These are phyloP conservation scores for Sinonovacula constricta DNA, from an alignment of 1,140 invertebrate species.

Conservation along the genomic window DNA sequence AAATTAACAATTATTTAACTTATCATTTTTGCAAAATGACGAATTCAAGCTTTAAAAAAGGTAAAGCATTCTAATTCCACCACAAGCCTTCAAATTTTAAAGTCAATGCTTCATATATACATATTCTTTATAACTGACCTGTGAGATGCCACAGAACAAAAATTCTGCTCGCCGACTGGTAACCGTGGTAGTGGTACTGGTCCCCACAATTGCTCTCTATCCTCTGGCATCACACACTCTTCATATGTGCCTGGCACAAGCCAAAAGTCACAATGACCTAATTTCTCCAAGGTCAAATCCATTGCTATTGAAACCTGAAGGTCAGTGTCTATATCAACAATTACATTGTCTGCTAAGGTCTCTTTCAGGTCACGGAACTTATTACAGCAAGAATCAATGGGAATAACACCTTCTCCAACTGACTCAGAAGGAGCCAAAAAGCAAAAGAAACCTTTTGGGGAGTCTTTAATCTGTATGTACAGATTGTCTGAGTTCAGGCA, in stretches of 20 bases:
- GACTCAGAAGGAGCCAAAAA: not conserved
- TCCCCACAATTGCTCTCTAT: constrained; percentile 74
- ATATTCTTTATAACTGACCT: too few relatives aligned
- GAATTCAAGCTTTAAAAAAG: too few relatives aligned
- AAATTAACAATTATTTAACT: too few relatives aligned
- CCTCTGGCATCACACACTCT: constrained; percentile 72
- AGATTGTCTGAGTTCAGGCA: constrained; percentile 31
- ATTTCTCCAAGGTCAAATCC: constrained; percentile 26
- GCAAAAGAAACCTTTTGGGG: constrained; percentile 1
- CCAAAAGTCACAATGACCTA: constrained; percentile 54
- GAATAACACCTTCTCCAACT: constrained; percentile 7
- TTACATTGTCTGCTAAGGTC: constrained; percentile 7
- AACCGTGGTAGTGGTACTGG: constrained; percentile 70
- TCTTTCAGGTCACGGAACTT: constrained; percentile 14
- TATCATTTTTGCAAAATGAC: too few relatives aligned
- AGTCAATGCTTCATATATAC: too few relatives aligned
- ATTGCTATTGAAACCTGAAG: not conserved
- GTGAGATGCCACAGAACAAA: constrained; percentile 75
- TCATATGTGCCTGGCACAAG: constrained; percentile 62
- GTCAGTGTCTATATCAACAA: constrained; percentile 17
- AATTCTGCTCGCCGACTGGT: constrained; percentile 66
- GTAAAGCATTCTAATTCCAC: too few relatives aligned
- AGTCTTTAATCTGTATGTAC: constrained; percentile 6
- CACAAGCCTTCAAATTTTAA: too few relatives aligned
- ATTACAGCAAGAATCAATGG: not conserved